A percentile compares a stretch with the other conserved stretches of the same genome.
Conservation (phyloP, 2,797 vertebrate genomes). For the Clarias laeviceps region DNA sequence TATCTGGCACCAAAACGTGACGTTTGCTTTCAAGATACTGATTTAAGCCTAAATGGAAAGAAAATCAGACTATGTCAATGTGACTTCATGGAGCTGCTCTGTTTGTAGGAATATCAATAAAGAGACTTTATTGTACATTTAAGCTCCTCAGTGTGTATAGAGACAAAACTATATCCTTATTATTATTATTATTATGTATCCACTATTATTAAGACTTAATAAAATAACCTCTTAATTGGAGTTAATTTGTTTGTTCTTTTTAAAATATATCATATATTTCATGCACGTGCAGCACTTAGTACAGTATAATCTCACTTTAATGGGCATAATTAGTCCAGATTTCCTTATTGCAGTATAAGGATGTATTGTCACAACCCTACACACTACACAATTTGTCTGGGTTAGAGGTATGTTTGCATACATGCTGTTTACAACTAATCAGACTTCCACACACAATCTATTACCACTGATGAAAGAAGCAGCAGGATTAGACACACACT, state of each 20-base stretch:
- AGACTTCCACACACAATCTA: neutral
- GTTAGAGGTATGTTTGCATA: neutral
- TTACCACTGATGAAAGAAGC: neutral
- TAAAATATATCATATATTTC: neutral
- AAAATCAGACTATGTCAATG: neutral
- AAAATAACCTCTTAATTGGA: too few relatives aligned
- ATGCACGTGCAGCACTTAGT: neutral
- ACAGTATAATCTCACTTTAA: neutral
- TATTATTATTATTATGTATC: too few relatives aligned
- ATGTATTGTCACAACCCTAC: neutral
- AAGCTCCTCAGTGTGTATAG: neutral
- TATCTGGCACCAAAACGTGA: neutral
- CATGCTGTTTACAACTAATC: slow-evolving; percentile 6
- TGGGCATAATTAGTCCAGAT: neutral
- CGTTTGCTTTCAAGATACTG: slow-evolving; percentile 8
- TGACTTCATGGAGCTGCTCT: neutral
- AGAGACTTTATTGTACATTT: neutral
- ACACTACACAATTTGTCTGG: neutral
- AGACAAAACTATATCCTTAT: neutral
- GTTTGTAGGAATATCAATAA: neutral
- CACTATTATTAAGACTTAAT: neutral
- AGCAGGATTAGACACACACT: slow-evolving; percentile 9
- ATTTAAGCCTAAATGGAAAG: slow-evolving; percentile 9
- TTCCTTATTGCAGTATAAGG: neutral
- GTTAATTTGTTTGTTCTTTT: too few relatives aligned